Evolutionary conservation across 2,888 invertebrate genomes (phyloP).

Genomic region (Leptogaster cylindrica): DNA sequence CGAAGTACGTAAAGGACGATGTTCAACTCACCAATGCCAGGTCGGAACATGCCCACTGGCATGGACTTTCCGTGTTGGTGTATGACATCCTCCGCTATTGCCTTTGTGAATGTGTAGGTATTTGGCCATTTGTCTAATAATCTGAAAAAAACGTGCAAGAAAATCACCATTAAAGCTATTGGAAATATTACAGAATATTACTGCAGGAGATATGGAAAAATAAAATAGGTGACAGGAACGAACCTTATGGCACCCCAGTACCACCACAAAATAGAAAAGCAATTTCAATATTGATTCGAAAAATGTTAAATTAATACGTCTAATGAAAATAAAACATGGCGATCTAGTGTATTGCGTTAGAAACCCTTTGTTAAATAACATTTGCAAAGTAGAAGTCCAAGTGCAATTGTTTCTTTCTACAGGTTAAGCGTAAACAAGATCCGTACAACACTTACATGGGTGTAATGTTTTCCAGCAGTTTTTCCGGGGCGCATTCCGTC

Average conservation of each 20-base stretch:
- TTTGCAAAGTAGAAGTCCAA: too few species aligned
- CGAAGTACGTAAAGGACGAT: too few species aligned
- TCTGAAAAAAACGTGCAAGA: too few species aligned
- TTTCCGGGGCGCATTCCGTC: constrained; percentile 64
- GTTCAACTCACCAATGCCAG: constrained; percentile 84
- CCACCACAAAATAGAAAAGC: not conserved
- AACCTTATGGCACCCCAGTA: not conserved
- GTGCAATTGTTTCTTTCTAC: too few species aligned
- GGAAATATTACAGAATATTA: not conserved
- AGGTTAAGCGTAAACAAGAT: not conserved
- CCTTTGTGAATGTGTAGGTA: constrained; percentile 91
- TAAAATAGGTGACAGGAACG: not conserved
- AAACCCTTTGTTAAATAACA: too few species aligned
- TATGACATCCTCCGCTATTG: constrained; percentile 81
- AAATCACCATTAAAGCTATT: not conserved
- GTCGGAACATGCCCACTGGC: constrained; percentile 83
- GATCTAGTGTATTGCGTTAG: too few species aligned
- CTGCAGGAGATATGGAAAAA: too few species aligned
- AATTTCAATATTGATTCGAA: too few species aligned
- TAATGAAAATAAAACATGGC: too few species aligned
- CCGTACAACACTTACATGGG: constrained; percentile 60
- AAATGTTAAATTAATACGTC: too few species aligned
- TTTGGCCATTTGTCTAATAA: constrained; percentile 80
- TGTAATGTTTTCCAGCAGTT: constrained; percentile 64
- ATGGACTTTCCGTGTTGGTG: constrained; percentile 70